phyloP scores from a whole-genome alignment of 2,113 vertebrate genomes.

The Xiphophorus hellerii region DNA sequence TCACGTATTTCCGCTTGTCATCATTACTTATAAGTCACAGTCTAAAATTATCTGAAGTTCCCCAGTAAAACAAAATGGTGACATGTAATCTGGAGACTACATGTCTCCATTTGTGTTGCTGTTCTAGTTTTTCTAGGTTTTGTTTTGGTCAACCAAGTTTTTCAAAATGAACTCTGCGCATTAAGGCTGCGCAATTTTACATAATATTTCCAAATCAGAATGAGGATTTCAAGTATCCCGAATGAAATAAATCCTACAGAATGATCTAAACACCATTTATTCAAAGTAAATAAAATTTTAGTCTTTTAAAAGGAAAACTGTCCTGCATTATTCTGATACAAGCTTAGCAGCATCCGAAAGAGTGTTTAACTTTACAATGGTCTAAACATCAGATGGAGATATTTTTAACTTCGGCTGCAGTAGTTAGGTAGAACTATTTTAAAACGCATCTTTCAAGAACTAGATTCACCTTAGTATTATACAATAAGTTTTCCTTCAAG shows the following conservation, averaged over 20 bases:
- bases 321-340: neutral
- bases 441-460: no score
- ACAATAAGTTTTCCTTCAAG: no score
- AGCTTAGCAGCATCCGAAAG: neutral
- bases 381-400: no score
- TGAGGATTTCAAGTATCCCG: no score
- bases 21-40: neutral
- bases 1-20: neutral
- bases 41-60: neutral
- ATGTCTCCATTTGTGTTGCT: neutral
- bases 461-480: no score
- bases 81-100: neutral
- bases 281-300: neutral
- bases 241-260: no score
- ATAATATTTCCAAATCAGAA: no score
- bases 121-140: neutral
- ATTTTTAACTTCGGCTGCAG: no score
- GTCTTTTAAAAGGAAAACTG: neutral
- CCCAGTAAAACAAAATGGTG: neutral
- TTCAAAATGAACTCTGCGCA: neutral
- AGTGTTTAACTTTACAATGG: no score
- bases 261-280: neutral
- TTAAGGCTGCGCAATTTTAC: no score
- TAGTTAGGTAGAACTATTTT: no score
- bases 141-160: neutral